These are phyloP conservation scores for Clarias batrachus DNA, from an alignment of 2,113 vertebrate species.

Conservation along the genomic window DNA sequence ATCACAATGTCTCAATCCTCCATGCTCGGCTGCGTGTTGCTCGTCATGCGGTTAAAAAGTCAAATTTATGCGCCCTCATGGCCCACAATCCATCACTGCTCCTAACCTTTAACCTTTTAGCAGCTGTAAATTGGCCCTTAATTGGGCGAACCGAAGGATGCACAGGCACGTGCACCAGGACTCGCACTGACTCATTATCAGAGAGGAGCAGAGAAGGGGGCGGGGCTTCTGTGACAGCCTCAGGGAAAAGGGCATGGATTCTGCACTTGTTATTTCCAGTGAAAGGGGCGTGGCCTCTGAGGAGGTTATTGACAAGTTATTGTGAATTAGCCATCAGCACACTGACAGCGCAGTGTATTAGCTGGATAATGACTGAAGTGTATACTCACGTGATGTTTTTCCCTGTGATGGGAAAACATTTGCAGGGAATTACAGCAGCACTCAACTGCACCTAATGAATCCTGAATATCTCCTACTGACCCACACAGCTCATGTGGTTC, in stretches of 20 bases:
- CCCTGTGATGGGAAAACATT: background rate
- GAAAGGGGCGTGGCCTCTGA: background rate
- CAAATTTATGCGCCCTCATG: slow-evolving; percentile 59
- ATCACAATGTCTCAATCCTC: background rate
- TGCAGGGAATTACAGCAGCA: background rate
- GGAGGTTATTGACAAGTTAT: background rate
- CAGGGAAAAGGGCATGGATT: background rate
- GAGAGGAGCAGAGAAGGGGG: background rate
- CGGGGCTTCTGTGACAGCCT: background rate
- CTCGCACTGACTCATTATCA: background rate
- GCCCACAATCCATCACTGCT: slow-evolving; percentile 64
- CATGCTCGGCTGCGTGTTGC: background rate
- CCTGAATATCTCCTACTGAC: background rate
- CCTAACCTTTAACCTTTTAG: slow-evolving; percentile 63
- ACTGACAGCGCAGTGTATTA: background rate
- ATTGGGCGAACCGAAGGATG: slow-evolving; percentile 48
- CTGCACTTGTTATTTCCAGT: background rate
- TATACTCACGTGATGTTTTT: background rate
- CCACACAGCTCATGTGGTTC: background rate
- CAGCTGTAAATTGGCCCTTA: slow-evolving; percentile 69
- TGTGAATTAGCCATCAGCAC: background rate
- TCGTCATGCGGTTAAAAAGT: slow-evolving; percentile 33
- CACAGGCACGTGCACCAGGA: background rate
- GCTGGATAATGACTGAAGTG: background rate
- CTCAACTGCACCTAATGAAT: background rate